Conservation (phyloP, 1,140 invertebrate genomes). For the Sitophilus oryzae region DNA sequence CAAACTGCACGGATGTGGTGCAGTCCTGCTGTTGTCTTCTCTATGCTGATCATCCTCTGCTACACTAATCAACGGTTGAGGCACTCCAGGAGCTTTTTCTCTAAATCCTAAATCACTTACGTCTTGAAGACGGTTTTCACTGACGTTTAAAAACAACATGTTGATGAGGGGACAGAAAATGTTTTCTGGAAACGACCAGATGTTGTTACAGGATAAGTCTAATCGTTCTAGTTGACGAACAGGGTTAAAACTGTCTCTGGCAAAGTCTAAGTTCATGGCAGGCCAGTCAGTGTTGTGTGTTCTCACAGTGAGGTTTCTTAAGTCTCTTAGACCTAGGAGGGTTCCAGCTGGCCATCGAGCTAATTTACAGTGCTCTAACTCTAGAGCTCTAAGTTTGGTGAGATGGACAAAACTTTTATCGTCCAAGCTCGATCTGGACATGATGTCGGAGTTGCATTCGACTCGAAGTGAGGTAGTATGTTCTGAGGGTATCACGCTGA, state of each 20-base stretch:
- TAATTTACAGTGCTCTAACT: constrained; percentile 80
- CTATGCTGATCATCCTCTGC: constrained; percentile 44
- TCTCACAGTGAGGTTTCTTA: constrained; percentile 73
- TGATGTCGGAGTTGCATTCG: constrained; percentile 68
- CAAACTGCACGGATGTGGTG: constrained; percentile 58
- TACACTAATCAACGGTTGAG: constrained; percentile 58
- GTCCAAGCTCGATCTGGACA: constrained; percentile 66
- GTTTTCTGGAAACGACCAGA: constrained; percentile 79
- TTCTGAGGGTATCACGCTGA: constrained; percentile 77
- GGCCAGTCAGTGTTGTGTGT: constrained; percentile 75
- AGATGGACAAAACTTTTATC: constrained; percentile 75
- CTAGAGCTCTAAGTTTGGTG: constrained; percentile 66
- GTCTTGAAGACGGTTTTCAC: constrained; percentile 78
- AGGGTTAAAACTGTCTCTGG: constrained; percentile 63
- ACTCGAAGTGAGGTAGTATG: constrained; percentile 74
- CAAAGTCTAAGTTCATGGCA: constrained; percentile 70
- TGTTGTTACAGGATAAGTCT: constrained; percentile 82
- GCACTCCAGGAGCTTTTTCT: constrained; percentile 50
- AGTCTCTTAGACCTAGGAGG: constrained; percentile 64
- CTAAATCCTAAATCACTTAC: constrained; percentile 72
- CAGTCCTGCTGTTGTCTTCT: constrained; percentile 44
- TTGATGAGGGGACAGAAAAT: constrained; percentile 77
- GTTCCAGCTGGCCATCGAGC: constrained; percentile 67
- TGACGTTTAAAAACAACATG: constrained; percentile 71
- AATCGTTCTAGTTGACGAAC: constrained; percentile 70